Percentiles rank a stretch among this genome's conserved stretches.
These are phyloP conservation scores for Oplegnathus fasciatus DNA, from an alignment of 2,113 vertebrate genomes.

Conservation along the genomic window DNA sequence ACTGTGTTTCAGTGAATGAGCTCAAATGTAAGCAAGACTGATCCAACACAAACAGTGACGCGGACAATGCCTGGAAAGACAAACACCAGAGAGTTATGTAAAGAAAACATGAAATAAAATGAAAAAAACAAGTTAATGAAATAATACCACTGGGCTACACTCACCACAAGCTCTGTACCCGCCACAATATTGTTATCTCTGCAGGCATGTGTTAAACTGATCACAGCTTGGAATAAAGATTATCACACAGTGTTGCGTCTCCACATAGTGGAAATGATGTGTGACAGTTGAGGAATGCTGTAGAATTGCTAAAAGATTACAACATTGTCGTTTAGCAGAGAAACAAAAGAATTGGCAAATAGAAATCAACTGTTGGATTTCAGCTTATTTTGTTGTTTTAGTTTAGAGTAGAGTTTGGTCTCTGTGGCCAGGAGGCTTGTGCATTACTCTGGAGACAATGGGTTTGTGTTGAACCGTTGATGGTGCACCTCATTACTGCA, in stretches of 20 bases:
- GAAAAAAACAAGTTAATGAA: background rate
- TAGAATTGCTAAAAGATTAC: constrained; percentile 21
- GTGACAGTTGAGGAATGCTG: constrained; percentile 22
- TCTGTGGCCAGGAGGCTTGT: constrained; percentile 52
- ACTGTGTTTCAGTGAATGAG: background rate
- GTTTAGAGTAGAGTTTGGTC: constrained; percentile 32
- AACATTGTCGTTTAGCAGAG: background rate
- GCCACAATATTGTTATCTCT: constrained; percentile 6
- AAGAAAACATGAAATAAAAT: constrained; percentile 5
- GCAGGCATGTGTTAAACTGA: constrained; percentile 25
- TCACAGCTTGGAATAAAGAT: constrained; percentile 16
- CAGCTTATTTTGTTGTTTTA: constrained; percentile 55
- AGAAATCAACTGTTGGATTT: constrained; percentile 48
- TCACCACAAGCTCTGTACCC: background rate
- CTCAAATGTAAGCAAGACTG: background rate
- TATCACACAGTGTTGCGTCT: constrained; percentile 16
- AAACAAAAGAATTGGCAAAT: constrained; percentile 40
- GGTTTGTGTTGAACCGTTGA: constrained; percentile 73
- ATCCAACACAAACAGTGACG: background rate
- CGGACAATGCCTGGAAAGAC: background rate
- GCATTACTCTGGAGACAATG: constrained; percentile 62
- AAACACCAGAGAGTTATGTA: background rate
- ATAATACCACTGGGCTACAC: background rate
- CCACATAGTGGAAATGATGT: background rate
- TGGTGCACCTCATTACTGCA: constrained; percentile 79